Evolutionary conservation across 2,888 invertebrate species (phyloP), one percentile per base, ranked within the genome.

Genomic region (Drosophila falleni): DNA sequence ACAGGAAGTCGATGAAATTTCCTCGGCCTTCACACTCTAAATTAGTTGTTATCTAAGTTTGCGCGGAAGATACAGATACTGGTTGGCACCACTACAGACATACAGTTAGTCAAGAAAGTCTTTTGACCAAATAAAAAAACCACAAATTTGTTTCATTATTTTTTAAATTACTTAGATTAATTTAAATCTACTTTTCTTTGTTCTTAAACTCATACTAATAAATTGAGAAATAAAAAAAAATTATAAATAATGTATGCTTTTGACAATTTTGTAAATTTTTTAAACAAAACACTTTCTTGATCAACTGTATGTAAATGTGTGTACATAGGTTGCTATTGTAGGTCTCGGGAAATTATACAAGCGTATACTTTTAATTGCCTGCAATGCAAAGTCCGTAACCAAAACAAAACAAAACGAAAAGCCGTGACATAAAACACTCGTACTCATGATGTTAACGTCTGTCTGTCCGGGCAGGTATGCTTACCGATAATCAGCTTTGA

Each of bases 341-440:
- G 9, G 11, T 15, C n/a, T n/a, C 13, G 23, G 56, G 51, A 71
- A 72, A 81, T 84, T 87, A 87, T 85, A 88, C 80, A 84, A 84
- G 72, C 88, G 51, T 46, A 71, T 53, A 56, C 61, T 73, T 79
- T 87, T 85, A 87, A 84, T 84, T 87, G 81, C 81, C 73, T 67
- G 66, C 74, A 81, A 58, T 60, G 76, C 68, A 78, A 87, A 81
- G 63, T 54, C 70, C 67, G 74, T 74, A 77, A 85, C 77, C 82
- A 87, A 83, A 87, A 87, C 82, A 83, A 81, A 85, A 77, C 73
- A 3, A 23, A 23, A 23, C 23, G 23, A 23, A 23, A 23, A 23
- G 4, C 23, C 46, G 60, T 50, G 41, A 62, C 44, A 53, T 19
- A 19, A 23, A 31, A 58, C n/a, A 69, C 11, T 6, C 15, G 49